phyloP scores from a whole-genome alignment of 2,113 vertebrate genomes.

The Nothocercus julius region DNA sequence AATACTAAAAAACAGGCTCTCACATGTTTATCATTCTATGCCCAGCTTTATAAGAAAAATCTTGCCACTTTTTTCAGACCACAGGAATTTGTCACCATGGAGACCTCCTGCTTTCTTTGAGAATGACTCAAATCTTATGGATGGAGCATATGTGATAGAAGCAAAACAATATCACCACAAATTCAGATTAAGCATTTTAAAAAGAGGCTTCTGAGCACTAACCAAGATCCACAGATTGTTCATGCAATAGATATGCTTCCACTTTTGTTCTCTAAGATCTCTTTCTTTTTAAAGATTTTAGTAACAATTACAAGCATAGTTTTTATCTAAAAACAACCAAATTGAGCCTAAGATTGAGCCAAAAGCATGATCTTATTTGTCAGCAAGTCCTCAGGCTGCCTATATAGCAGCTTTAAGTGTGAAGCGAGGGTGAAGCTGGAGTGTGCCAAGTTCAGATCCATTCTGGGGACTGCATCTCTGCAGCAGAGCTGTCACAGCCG shows the following conservation, averaged over 20 bases:
- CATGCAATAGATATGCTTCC: neutral
- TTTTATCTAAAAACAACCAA: neutral
- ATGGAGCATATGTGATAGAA: conserved; percentile 66
- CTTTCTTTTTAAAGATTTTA: neutral
- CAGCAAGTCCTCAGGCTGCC: neutral
- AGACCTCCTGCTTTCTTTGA: conserved; percentile 64
- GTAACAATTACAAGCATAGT: neutral
- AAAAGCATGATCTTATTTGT: neutral
- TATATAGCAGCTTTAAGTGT: neutral
- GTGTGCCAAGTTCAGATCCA: neutral
- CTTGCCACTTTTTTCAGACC: conserved; percentile 6
- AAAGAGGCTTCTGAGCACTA: conserved; percentile 20
- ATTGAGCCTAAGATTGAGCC: accelerated
- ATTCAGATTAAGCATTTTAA: conserved; percentile 28
- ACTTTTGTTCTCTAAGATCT: neutral
- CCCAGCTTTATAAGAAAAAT: neutral
- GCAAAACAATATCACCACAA: conserved; percentile 37
- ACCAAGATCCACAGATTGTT: neutral
- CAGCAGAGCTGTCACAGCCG: accelerated
- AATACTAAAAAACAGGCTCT: neutral
- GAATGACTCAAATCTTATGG: conserved; percentile 61
- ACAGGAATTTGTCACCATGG: conserved; percentile 71
- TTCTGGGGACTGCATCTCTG: neutral
- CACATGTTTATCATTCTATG: neutral
- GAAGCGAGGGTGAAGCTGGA: accelerated